Evolutionary conservation across 2,888 invertebrate genomes (phyloP).

Genomic region (Cheilosia variabilis): DNA sequence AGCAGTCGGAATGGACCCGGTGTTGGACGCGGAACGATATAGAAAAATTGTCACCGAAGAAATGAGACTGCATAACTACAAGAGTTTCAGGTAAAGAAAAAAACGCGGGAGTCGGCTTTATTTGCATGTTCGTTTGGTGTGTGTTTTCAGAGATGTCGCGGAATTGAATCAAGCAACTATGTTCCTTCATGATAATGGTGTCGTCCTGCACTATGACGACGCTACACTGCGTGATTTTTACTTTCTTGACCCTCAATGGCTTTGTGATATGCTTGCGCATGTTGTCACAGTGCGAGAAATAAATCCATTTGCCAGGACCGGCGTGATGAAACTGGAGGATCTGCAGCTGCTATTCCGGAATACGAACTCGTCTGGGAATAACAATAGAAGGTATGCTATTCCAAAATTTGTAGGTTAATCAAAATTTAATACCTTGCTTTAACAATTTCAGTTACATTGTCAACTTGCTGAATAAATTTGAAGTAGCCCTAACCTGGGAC

Average conservation of each 20-base stretch:
- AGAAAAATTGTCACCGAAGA: constrained; percentile 83
- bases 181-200: constrained; percentile 98
- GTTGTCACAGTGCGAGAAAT: constrained; percentile 98
- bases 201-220: constrained; percentile 96
- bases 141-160: constrained; percentile 89
- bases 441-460: constrained; percentile 90
- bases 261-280: constrained; percentile 98
- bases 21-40: constrained; percentile 92
- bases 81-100: constrained; percentile 79
- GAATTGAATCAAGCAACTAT: constrained; percentile 98
- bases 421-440: neutral
- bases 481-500: constrained; percentile 98
- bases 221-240: constrained; percentile 96
- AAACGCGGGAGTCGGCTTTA: neutral
- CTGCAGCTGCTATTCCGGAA: constrained; percentile 96
- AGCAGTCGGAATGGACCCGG: constrained; percentile 89
- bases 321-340: constrained; percentile 97
- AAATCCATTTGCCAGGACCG: constrained; percentile 96
- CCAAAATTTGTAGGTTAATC: neutral
- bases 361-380: constrained; percentile 89
- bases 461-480: constrained; percentile 97
- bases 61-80: constrained; percentile 83
- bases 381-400: constrained; percentile 84
- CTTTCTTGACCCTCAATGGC: constrained; percentile 99
- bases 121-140: neutral